Evolutionary conservation across 2,797 vertebrate genomes (phyloP).

Genomic region (Sandelia bainsii): DNA sequence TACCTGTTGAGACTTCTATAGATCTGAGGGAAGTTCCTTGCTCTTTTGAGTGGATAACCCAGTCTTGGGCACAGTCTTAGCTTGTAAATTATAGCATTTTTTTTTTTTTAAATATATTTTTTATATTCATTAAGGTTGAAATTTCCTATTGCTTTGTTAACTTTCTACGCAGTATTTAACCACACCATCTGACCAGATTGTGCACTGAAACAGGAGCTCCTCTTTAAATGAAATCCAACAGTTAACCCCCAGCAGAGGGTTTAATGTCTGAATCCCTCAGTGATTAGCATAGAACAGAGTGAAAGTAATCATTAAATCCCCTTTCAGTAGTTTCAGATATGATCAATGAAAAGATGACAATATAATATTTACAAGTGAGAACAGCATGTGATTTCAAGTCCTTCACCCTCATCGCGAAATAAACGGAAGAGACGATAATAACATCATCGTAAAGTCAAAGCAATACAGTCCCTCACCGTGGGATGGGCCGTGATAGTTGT

Average conservation of each 20-base stretch:
- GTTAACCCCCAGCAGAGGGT: too few species aligned
- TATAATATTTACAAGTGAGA: neutral
- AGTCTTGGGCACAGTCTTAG: neutral
- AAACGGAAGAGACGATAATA: too few species aligned
- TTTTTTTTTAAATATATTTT: too few species aligned
- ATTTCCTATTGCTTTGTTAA: neutral
- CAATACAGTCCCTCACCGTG: too few species aligned
- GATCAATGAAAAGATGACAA: constrained; percentile 8
- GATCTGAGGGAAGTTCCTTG: neutral
- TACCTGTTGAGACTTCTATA: neutral
- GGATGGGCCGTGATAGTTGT: too few species aligned
- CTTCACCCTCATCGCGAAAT: neutral
- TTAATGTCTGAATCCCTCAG: neutral
- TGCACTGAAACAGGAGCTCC: neutral
- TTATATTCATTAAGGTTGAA: neutral
- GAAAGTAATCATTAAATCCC: neutral
- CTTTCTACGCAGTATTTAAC: too few species aligned
- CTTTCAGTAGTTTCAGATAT: neutral
- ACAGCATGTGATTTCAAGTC: neutral
- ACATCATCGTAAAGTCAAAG: too few species aligned
- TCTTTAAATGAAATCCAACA: neutral
- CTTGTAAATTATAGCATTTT: neutral
- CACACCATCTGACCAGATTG: neutral
- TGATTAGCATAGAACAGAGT: neutral
- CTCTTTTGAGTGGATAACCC: neutral